Evolutionary conservation across 2,797 vertebrate species (phyloP).

Genomic region (Aratinga solstitialis): DNA sequence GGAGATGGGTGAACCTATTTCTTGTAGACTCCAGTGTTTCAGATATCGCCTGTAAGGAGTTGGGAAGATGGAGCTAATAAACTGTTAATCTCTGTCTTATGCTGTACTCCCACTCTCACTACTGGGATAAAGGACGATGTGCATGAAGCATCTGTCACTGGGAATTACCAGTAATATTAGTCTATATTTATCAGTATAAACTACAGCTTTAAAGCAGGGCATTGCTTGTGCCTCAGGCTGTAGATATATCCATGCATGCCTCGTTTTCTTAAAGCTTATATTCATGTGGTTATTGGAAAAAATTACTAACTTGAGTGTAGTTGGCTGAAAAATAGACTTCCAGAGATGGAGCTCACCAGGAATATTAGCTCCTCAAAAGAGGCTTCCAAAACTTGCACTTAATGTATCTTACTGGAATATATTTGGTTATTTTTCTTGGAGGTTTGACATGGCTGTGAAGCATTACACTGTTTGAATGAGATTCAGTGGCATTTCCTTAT

Average conservation of each 20-base stretch:
- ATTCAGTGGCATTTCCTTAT: not conserved
- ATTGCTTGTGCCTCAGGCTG: not conserved
- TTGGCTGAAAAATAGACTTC: not conserved
- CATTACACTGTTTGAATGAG: not conserved
- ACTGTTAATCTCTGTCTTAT: not conserved
- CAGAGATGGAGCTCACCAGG: not conserved
- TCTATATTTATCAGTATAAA: not conserved
- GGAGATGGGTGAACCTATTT: not conserved
- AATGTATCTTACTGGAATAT: not conserved
- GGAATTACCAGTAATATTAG: not conserved
- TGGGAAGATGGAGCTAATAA: not conserved
- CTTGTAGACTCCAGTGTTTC: not conserved
- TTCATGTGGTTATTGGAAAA: not conserved
- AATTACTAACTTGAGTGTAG: not conserved
- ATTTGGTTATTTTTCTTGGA: constrained; percentile 30
- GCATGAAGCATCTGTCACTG: not conserved
- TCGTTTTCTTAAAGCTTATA: not conserved
- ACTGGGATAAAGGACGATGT: not conserved
- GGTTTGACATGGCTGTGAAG: not conserved
- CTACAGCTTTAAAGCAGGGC: not conserved
- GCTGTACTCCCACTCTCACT: not conserved
- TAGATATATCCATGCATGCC: accelerated
- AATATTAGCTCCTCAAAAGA: not conserved
- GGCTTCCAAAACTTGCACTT: constrained; percentile 23
- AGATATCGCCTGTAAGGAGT: accelerated